Percentiles rank a stretch among this genome's conserved stretches.
phyloP scores from a whole-genome alignment of 2,797 vertebrate species.

The Gymnocypris eckloni region DNA sequence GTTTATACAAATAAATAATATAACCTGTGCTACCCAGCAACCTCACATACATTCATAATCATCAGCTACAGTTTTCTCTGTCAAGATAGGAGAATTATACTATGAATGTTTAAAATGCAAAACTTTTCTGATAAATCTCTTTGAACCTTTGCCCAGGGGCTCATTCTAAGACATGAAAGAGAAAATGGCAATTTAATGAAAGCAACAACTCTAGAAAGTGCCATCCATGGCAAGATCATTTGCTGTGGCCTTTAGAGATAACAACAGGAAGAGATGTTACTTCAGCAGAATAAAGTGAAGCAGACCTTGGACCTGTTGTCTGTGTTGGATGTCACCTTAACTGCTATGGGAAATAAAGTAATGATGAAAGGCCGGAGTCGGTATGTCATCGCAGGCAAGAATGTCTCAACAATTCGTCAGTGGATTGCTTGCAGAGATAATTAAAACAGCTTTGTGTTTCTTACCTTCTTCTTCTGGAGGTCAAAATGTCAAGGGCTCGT shows the following conservation, averaged over 20 bases:
- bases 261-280: constrained; percentile 12
- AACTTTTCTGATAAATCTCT: constrained; percentile 22
- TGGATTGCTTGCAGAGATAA: constrained; percentile 14
- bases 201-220: constrained; percentile 39
- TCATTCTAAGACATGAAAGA: constrained; percentile 19
- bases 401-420: not conserved
- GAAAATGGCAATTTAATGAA: constrained; percentile 46
- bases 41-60: not conserved
- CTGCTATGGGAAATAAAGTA: constrained; percentile 41
- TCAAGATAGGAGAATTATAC: not conserved
- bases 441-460: constrained; percentile 30
- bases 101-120: not conserved
- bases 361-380: constrained; percentile 2
- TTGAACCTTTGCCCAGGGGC: constrained; percentile 10
- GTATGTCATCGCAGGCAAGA: constrained; percentile 24
- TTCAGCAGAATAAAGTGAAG: constrained; percentile 25
- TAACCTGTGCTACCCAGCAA: not conserved
- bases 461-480: constrained; percentile 6
- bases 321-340: constrained; percentile 46
- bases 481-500: constrained; percentile 47
- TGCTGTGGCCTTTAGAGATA: not conserved
- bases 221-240: constrained; percentile 17
- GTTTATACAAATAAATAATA: not conserved
- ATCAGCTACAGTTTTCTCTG: not conserved
- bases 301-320: constrained; percentile 35